Percentiles rank a stretch among this genome's conserved stretches.
phyloP scores from a whole-genome alignment of 2,113 vertebrate species.

The Tupaia tana region DNA sequence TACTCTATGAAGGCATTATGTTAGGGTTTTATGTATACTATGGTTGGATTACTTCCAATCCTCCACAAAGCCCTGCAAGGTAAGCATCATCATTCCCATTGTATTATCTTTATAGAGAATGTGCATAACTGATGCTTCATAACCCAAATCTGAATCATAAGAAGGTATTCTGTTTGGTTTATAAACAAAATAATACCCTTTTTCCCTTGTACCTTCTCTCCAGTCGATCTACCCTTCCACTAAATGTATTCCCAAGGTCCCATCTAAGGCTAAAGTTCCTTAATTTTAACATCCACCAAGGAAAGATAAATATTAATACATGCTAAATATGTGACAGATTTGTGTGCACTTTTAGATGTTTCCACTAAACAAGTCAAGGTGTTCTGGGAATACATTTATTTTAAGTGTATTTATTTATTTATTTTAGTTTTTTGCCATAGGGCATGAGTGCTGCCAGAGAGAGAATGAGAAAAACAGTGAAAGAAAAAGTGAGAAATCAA shows the following conservation, averaged over 20 bases:
- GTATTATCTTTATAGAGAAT: constrained; percentile 22
- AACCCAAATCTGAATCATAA: constrained; percentile 16
- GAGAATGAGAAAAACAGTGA: too few species aligned
- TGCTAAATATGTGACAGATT: background rate
- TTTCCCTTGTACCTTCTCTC: background rate
- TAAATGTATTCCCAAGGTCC: background rate
- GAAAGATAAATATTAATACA: constrained; percentile 35
- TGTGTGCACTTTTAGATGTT: background rate
- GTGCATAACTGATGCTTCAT: background rate
- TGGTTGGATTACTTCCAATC: background rate
- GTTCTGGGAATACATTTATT: background rate
- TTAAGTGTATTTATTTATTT: too few species aligned
- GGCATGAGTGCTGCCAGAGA: too few species aligned
- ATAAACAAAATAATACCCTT: constrained; percentile 32
- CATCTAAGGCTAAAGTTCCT: background rate
- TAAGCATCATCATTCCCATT: background rate
- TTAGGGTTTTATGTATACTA: background rate
- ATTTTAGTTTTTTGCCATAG: too few species aligned
- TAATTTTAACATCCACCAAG: background rate
- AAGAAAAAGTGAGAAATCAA: too few species aligned
- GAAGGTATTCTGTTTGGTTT: constrained; percentile 14
- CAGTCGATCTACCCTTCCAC: background rate
- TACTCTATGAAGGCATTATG: background rate
- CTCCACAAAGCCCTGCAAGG: background rate
- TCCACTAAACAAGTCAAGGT: background rate